A percentile compares a stretch with the other conserved stretches of the same genome.
phyloP scores from a whole-genome alignment of 2,888 invertebrate species.

The Carterocephalus palaemon region DNA sequence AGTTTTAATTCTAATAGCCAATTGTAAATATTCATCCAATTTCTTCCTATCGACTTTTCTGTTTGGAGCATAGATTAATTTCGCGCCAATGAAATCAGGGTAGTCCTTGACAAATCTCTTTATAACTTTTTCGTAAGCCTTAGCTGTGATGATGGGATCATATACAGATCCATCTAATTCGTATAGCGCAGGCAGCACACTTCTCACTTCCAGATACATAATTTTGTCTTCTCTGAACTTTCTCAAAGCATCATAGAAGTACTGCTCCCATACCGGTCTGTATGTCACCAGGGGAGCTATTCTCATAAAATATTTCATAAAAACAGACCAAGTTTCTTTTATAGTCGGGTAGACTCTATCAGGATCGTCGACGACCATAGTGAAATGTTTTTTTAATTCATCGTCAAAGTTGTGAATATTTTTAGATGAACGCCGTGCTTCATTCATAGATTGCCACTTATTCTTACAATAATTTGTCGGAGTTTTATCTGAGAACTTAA shows the following conservation, averaged over 20 bases:
- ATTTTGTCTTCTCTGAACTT: slow-evolving; percentile 83
- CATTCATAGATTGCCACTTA: slow-evolving; percentile 70
- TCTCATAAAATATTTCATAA: slow-evolving; percentile 76
- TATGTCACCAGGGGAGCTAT: slow-evolving; percentile 78
- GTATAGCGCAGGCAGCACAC: slow-evolving; percentile 81
- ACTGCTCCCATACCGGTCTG: slow-evolving; percentile 82
- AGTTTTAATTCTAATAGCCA: slow-evolving; percentile 57
- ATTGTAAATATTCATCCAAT: slow-evolving; percentile 64
- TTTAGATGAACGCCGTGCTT: slow-evolving; percentile 54
- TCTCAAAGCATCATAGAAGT: slow-evolving; percentile 81
- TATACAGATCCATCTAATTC: slow-evolving; percentile 81
- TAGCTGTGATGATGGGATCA: slow-evolving; percentile 75
- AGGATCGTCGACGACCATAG: slow-evolving; percentile 74
- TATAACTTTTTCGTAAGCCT: slow-evolving; percentile 77
- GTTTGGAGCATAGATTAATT: slow-evolving; percentile 83
- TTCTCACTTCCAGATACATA: slow-evolving; percentile 84
- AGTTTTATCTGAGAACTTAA: slow-evolving; percentile 48
- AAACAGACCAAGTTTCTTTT: slow-evolving; percentile 79
- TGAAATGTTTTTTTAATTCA: slow-evolving; percentile 73
- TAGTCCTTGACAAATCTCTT: slow-evolving; percentile 78
- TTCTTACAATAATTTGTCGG: slow-evolving; percentile 42
- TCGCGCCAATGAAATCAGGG: slow-evolving; percentile 83
- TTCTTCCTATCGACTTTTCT: slow-evolving; percentile 61
- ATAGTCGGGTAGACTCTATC: slow-evolving; percentile 68
- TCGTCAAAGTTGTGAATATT: slow-evolving; percentile 71